Evolutionary conservation across 2,888 invertebrate species (phyloP).

Genomic region (Caenorhabditis virilis): DNA sequence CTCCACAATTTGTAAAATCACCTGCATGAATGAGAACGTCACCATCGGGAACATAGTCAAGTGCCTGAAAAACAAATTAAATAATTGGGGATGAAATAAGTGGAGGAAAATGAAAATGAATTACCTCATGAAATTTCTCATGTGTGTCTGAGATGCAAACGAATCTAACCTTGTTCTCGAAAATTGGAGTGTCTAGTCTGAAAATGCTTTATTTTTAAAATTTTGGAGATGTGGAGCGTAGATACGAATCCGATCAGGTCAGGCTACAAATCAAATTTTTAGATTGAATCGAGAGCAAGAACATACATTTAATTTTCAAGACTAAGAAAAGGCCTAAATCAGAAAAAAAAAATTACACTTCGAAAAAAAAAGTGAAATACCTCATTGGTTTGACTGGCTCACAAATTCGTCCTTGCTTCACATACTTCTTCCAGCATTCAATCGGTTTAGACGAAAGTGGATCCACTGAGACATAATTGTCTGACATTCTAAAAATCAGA

Average conservation of each 20-base stretch:
- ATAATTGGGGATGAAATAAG: too few relatives aligned
- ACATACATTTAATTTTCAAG: too few relatives aligned
- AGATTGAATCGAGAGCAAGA: too few relatives aligned
- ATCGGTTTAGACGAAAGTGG: conserved; percentile 62
- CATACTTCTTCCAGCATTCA: conserved; percentile 66
- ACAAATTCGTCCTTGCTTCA: conserved; percentile 61
- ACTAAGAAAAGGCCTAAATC: too few relatives aligned
- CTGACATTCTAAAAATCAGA: conserved; percentile 44
- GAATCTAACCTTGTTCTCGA: conserved; percentile 57
- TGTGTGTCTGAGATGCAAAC: conserved; percentile 67
- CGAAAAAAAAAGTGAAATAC: conserved; percentile 35
- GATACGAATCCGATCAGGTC: too few relatives aligned
- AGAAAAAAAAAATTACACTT: too few relatives aligned
- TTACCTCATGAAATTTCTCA: conserved; percentile 58
- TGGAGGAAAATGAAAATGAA: too few relatives aligned
- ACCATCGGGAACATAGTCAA: conserved; percentile 54
- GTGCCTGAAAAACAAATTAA: conserved; percentile 19
- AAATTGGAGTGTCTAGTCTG: conserved; percentile 61
- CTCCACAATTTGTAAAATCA: conserved; percentile 77
- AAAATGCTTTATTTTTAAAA: conserved; percentile 15
- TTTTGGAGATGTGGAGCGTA: too few relatives aligned
- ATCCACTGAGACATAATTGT: conserved; percentile 61
- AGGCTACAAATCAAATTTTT: too few relatives aligned
- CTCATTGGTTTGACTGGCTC: conserved; percentile 63
- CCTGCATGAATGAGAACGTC: conserved; percentile 82